Percentiles rank a stretch among this genome's conserved stretches.
These are phyloP conservation scores for Cottoperca gobio DNA, from an alignment of 2,797 vertebrate species.

Conservation along the genomic window DNA sequence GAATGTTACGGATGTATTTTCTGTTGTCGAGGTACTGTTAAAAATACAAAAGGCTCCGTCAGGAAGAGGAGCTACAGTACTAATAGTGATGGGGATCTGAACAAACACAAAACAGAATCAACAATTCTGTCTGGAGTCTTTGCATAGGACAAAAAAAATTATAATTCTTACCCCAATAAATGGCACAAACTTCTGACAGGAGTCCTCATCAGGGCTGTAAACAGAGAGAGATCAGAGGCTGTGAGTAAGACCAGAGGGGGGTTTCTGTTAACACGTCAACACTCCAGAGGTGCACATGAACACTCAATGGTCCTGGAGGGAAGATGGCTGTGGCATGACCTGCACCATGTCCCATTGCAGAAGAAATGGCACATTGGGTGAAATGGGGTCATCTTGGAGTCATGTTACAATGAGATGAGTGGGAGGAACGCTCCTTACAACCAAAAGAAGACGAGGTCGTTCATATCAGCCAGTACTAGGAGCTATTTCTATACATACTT, in stretches of 20 bases:
- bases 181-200: slow-evolving; percentile 94
- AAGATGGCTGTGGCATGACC: slow-evolving; percentile 57
- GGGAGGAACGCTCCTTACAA: slow-evolving; percentile 82
- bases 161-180: slow-evolving; percentile 94
- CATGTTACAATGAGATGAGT: slow-evolving; percentile 79
- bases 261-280: slow-evolving; percentile 40
- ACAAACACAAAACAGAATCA: not conserved
- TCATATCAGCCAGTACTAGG: slow-evolving; percentile 17
- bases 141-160: not conserved
- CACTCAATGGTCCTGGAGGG: slow-evolving; percentile 73
- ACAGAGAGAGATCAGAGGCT: slow-evolving; percentile 45
- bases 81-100: too few species aligned
- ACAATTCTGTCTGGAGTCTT: rapidly evolving
- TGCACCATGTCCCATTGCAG: slow-evolving; percentile 63
- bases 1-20: too few species aligned
- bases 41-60: too few species aligned
- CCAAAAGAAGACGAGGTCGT: slow-evolving; percentile 45
- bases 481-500: not conserved
- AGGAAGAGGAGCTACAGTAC: too few species aligned
- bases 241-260: slow-evolving; percentile 24
- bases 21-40: too few species aligned
- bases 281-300: slow-evolving; percentile 67
- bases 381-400: slow-evolving; percentile 66
- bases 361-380: slow-evolving; percentile 61
- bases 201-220: slow-evolving; percentile 91